Conservation (phyloP, 2,113 vertebrate species). For the human (Homo sapiens) region GRCh38 chr20:59359001-59359500, state of each 20-base stretch:
- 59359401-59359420: too few relatives aligned
- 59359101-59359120: neutral
- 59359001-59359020: neutral
- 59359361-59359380: neutral
- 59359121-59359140: rapidly evolving
- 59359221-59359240: neutral
- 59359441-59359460: neutral
- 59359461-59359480: neutral
- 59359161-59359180: neutral
- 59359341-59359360: rapidly evolving
- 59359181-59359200: rapidly evolving
- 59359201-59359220: rapidly evolving
- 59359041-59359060: rapidly evolving
- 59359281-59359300: rapidly evolving
- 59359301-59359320: neutral
- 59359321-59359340: rapidly evolving
- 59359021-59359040: rapidly evolving
- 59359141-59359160: rapidly evolving
- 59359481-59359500: neutral
- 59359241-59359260: neutral
- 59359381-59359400: rapidly evolving
- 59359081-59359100: rapidly evolving
- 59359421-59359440: rapidly evolving
- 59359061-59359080: rapidly evolving
- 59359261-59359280: rapidly evolving